These are phyloP conservation scores for Elysia chlorotica DNA, from an alignment of 1,140 invertebrate genomes.

Conservation along the genomic window DNA sequence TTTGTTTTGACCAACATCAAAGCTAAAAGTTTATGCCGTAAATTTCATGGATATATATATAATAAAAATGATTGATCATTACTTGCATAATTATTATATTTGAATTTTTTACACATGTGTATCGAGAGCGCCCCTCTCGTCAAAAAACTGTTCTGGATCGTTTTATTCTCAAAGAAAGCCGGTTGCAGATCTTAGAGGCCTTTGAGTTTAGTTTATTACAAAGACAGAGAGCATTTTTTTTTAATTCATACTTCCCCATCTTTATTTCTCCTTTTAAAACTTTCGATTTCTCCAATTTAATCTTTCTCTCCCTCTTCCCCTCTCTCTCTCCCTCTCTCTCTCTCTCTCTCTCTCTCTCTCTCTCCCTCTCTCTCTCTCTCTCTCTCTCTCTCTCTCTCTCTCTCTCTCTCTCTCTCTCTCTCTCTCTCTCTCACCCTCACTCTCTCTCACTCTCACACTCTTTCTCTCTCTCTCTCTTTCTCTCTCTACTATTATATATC, in stretches of 20 bases:
- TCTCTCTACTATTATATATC: neutral
- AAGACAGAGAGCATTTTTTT: too few relatives aligned
- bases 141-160: too few relatives aligned
- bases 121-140: too few relatives aligned
- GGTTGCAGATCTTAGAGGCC: too few relatives aligned
- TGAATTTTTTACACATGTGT: too few relatives aligned
- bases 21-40: too few relatives aligned
- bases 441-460: neutral
- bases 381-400: neutral
- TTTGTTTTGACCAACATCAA: too few relatives aligned
- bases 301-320: neutral
- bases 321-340: neutral
- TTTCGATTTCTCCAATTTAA: neutral
- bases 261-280: neutral
- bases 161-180: too few relatives aligned
- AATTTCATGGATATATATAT: too few relatives aligned
- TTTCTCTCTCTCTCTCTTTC: neutral
- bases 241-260: neutral
- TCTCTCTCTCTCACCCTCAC: neutral
- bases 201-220: too few relatives aligned
- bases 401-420: slow-evolving; percentile 5
- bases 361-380: neutral
- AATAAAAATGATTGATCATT: too few relatives aligned
- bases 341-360: neutral
- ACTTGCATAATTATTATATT: too few relatives aligned